Percentiles rank a stretch among this genome's conserved stretches.
Evolutionary conservation across 2,113 vertebrate species (phyloP).

Genomic region (Ictalurus punctatus): DNA sequence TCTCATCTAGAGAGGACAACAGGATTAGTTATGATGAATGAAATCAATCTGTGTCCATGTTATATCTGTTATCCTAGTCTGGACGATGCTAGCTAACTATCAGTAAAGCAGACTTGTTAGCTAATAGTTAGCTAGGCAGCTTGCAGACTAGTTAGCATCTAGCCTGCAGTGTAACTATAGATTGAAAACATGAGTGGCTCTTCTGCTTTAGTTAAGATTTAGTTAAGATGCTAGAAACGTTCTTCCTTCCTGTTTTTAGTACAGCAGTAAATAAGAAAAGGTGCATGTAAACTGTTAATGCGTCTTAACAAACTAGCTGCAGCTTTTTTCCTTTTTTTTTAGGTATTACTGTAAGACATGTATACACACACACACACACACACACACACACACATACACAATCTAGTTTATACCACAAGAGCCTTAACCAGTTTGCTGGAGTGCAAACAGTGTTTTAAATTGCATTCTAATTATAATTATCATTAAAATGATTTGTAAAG

Average conservation of each 20-base stretch:
- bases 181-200: background rate
- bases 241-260: background rate
- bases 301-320: background rate
- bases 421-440: background rate
- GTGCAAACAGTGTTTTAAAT: background rate
- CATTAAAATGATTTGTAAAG: background rate
- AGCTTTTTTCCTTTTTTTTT: background rate
- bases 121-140: background rate
- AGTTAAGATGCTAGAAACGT: background rate
- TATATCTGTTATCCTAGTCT: background rate
- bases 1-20: slow-evolving; percentile 31
- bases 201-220: background rate
- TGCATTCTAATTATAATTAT: background rate
- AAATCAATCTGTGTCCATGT: background rate
- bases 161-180: background rate
- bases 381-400: no score
- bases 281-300: background rate
- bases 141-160: background rate
- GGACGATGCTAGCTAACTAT: background rate
- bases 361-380: background rate
- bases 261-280: background rate
- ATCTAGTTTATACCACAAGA: background rate
- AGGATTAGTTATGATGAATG: background rate
- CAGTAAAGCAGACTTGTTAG: background rate
- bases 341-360: background rate